Conservation (phyloP, 2,797 vertebrate species). For the Varecia variegata region DNA sequence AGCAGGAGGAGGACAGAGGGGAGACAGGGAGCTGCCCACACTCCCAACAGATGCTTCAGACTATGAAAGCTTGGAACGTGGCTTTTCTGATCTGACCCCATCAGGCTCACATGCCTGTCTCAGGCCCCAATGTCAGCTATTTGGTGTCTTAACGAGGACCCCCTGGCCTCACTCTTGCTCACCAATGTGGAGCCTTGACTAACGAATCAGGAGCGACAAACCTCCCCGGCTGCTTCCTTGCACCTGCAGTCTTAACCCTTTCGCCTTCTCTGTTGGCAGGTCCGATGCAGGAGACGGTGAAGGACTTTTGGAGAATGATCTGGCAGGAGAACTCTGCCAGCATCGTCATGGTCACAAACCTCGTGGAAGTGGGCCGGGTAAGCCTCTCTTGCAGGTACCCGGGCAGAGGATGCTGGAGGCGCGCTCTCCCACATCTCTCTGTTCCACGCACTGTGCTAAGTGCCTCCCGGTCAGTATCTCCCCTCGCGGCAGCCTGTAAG, state of each 20-base stretch:
- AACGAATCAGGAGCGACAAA: not conserved
- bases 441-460: not conserved
- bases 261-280: slow-evolving; percentile 84
- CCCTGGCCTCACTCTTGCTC: not conserved
- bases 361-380: slow-evolving; percentile 99
- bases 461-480: not conserved
- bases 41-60: not conserved
- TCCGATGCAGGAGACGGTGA: slow-evolving; percentile 98
- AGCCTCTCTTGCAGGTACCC: slow-evolving; percentile 70
- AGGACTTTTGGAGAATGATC: slow-evolving; percentile 99
- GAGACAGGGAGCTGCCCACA: fast-evolving
- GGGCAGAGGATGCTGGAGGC: not conserved
- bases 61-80: fast-evolving
- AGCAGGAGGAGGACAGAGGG: not conserved
- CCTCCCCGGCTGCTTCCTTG: not conserved
- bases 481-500: not conserved
- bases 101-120: not conserved
- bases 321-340: slow-evolving; percentile 98
- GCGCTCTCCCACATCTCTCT: not conserved
- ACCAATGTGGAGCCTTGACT: not conserved
- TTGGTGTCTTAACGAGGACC: fast-evolving
- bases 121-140: not conserved
- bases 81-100: not conserved
- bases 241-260: not conserved
- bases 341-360: slow-evolving; percentile 99